Percentiles rank a stretch among this genome's conserved stretches.
Evolutionary conservation across 2,797 vertebrate species (phyloP).

Genomic region (Thamnophis elegans): DNA sequence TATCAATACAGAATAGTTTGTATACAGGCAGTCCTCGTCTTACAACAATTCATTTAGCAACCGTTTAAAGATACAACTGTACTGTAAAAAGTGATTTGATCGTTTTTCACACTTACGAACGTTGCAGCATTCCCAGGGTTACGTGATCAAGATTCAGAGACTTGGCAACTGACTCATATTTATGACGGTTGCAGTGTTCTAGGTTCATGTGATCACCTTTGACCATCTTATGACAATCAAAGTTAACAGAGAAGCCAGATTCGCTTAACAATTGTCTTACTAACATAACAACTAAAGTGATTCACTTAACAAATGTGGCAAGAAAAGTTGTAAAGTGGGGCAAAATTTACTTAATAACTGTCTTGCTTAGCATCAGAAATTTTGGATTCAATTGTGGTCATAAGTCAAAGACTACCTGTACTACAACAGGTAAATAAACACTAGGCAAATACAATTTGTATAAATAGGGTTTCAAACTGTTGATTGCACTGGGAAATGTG

Average conservation of each 20-base stretch:
- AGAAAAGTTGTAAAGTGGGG: neutral
- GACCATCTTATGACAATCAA: neutral
- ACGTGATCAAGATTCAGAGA: neutral
- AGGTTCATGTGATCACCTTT: neutral
- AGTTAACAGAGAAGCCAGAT: neutral
- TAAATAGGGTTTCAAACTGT: neutral
- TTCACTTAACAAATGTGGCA: neutral
- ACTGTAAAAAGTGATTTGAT: neutral
- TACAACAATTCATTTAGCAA: neutral
- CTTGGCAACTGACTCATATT: neutral
- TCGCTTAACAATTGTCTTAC: neutral
- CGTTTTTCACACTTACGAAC: neutral
- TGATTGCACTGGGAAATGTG: neutral
- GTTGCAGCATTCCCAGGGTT: neutral
- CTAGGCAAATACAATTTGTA: neutral
- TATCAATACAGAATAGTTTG: neutral
- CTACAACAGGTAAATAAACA: neutral
- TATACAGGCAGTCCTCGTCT: neutral
- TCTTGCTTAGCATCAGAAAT: neutral
- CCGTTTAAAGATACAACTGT: neutral
- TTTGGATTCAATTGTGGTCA: neutral
- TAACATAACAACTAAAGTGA: neutral
- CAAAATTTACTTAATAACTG: neutral
- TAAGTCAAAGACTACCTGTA: neutral
- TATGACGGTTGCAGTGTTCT: neutral